A percentile compares a stretch with the other conserved stretches of the same genome.
Evolutionary conservation across 1,140 invertebrate species (phyloP).

Genomic region (Diprion similis): DNA sequence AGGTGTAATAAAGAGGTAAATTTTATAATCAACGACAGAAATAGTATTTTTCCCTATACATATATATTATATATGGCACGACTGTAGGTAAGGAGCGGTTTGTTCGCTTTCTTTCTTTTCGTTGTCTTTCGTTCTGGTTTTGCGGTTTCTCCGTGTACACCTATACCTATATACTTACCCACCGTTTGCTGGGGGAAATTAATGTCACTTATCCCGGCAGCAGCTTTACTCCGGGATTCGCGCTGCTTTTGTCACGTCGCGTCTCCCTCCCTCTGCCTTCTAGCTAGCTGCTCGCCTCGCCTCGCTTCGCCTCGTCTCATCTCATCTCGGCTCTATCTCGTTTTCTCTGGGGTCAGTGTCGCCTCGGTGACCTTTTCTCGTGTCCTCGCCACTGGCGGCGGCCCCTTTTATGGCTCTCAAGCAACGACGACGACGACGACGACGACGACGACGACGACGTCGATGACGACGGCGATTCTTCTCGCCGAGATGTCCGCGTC

Average conservation of each 20-base stretch:
- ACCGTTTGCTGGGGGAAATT: neutral
- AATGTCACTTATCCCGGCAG: neutral
- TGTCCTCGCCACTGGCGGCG: neutral
- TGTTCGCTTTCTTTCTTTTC: too few species aligned
- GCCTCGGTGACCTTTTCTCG: neutral
- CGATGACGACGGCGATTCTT: neutral
- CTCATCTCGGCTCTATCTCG: neutral
- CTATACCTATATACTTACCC: neutral
- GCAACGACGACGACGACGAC: neutral
- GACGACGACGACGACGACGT: neutral
- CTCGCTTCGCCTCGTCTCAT: neutral
- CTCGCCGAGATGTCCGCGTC: neutral
- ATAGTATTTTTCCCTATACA: too few species aligned
- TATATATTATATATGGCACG: too few species aligned
- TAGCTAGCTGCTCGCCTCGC: too few species aligned
- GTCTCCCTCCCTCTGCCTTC: neutral
- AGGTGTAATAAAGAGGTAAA: too few species aligned
- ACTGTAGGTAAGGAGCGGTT: too few species aligned
- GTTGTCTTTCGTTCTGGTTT: too few species aligned
- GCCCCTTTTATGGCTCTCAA: neutral
- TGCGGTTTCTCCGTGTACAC: too few species aligned
- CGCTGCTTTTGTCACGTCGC: neutral
- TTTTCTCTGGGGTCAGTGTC: neutral
- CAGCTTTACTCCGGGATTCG: too few species aligned
- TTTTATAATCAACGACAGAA: too few species aligned